Evolutionary conservation across 2,888 invertebrate species (phyloP), one percentile per base, ranked within the genome.

Genomic region (Griposia aprilina): DNA sequence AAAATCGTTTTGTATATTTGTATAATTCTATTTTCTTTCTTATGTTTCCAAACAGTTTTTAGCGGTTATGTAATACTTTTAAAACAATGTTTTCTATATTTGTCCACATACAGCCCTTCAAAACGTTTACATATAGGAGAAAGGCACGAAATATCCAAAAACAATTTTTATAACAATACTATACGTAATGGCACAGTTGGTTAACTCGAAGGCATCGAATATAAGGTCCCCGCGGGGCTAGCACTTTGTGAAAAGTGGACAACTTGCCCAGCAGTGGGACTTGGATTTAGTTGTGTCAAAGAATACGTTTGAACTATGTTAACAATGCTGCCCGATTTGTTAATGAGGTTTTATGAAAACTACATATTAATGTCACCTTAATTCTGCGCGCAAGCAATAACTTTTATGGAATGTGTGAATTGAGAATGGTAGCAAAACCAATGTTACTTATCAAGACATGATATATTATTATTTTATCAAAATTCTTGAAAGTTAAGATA

Each of bases 201-300:
- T 88, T 81, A 45, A 67, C 73, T 86, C 50, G 78, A 92, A 93
- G 93, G 93, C 92, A 91, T 89, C 86, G n/a, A 80, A 36, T 86
- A 88, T 92, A 93, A 93, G 93, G 91, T 83, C 89, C 93, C 92
- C 91, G 74, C 0, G 70, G 93, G 93, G 91, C 73, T 91, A 93
- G 94, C 95, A 95, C 95, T 94, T 94, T 89, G 95, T 95, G 94
- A 93, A 87, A 86, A 84, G 76, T 84, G 78, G 84, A 83, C 81
- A 41, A 48, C 5, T 57, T 66, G 81, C 84, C 86, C 84, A 82
- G 17, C 63, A 48, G 57, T 83, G 70, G 52, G 67, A 76, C 70
- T 79, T 84, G 75, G 73, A 76, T 70, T 74, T 62, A 87, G 70
- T 71, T 50, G 55, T 73, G 67, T 60, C 57, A 75, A 78, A 75